Evolutionary conservation across 92 coral and sea anemone species (phyloP).

Genomic region (Palythoa grandis): DNA sequence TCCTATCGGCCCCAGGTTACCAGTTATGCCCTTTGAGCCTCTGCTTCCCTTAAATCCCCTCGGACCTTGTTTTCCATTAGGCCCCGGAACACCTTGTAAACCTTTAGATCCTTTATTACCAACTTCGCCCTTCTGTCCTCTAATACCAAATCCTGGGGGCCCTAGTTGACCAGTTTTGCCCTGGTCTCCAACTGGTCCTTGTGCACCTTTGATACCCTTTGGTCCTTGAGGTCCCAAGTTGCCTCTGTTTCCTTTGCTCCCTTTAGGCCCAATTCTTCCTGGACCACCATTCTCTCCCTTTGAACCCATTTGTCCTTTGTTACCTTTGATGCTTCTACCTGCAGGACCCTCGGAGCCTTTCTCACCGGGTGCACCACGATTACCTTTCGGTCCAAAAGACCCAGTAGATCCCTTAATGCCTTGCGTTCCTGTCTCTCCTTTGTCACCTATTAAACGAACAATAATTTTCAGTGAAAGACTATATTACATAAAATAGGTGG

Average conservation of each 20-base stretch:
- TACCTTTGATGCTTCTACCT: conserved; percentile 12
- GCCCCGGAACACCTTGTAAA: not conserved
- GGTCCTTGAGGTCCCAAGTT: not conserved
- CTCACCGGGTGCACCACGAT: conserved; percentile 3
- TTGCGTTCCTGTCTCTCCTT: conserved; percentile 8
- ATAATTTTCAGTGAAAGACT: not conserved
- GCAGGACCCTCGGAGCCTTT: not conserved
- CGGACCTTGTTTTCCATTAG: not conserved
- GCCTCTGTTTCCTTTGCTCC: conserved; percentile 26
- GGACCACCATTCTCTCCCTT: conserved; percentile 13
- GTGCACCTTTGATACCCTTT: conserved; percentile 11
- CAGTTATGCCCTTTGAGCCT: not conserved
- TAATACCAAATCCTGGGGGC: not conserved
- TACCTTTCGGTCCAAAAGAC: not conserved
- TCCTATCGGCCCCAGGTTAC: not conserved
- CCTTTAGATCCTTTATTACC: not conserved
- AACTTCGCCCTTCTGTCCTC: conserved; percentile 8
- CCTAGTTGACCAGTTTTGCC: conserved; percentile 21
- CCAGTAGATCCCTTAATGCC: not conserved
- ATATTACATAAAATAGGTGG: not conserved
- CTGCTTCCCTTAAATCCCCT: not conserved
- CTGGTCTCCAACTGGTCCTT: conserved; percentile 1
- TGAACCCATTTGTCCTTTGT: not conserved
- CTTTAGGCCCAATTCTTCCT: not conserved
- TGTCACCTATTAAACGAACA: conserved; percentile 15